These are phyloP conservation scores for Epizoanthus stellaris DNA, from an alignment of 92 coral and sea anemone genomes.

Conservation along the genomic window DNA sequence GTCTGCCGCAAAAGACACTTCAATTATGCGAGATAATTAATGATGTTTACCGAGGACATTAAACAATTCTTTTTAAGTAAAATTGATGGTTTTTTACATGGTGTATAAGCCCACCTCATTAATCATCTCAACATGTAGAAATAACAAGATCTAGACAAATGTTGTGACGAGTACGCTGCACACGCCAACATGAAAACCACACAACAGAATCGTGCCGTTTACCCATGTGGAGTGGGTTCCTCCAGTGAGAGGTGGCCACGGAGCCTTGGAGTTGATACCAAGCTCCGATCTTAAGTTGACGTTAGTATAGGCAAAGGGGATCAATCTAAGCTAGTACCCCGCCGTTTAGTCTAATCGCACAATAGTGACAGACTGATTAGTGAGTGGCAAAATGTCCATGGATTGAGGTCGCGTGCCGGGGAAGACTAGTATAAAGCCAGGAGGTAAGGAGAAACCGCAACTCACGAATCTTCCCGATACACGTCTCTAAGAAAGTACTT, in stretches of 20 bases:
- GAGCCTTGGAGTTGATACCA: too few species aligned
- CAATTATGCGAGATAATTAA: constrained; percentile 37
- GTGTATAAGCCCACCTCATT: constrained; percentile 44
- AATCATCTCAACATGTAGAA: constrained; percentile 26
- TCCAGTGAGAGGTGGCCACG: too few species aligned
- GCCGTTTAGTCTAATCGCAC: too few species aligned
- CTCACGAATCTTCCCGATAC: not conserved
- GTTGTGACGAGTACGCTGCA: constrained; percentile 21
- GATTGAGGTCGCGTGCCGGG: constrained; percentile 9
- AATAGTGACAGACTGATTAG: not conserved
- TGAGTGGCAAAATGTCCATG: not conserved
- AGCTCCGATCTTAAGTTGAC: too few species aligned
- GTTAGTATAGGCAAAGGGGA: too few species aligned
- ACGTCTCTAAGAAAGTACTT: not conserved
- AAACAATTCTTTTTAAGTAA: constrained; percentile 35
- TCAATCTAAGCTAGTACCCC: too few species aligned
- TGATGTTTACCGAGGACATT: constrained; percentile 47
- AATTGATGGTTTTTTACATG: constrained; percentile 44
- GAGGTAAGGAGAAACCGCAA: constrained; percentile 4
- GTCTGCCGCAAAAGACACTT: constrained; percentile 31
- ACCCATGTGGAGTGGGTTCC: too few species aligned
- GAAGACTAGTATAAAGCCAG: not conserved
- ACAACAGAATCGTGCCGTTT: not conserved
- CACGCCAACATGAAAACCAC: constrained; percentile 11
- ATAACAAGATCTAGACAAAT: not conserved